These are phyloP conservation scores for Ridgeia piscesae DNA, from an alignment of 1,140 invertebrate species.

Conservation along the genomic window DNA sequence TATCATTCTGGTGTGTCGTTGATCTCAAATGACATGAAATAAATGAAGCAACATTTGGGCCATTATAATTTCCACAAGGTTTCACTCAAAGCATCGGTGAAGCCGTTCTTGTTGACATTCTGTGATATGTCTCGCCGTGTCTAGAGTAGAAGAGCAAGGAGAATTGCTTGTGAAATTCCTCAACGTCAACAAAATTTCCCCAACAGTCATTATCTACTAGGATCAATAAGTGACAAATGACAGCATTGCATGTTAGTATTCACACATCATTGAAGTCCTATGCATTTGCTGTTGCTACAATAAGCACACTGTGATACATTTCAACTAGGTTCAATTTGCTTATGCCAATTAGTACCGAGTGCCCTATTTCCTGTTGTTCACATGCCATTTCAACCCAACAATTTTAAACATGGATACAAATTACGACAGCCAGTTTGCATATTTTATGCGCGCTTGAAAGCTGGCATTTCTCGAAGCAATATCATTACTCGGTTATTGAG, in stretches of 20 bases:
- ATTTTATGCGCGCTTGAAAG: not conserved
- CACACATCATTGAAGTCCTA: not conserved
- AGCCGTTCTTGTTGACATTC: too few relatives aligned
- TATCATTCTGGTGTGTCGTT: not conserved
- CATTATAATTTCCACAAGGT: too few relatives aligned
- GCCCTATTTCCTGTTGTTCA: not conserved
- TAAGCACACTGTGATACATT: not conserved
- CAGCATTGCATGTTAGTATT: not conserved
- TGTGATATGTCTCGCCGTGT: too few relatives aligned
- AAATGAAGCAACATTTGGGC: too few relatives aligned
- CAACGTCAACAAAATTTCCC: not conserved
- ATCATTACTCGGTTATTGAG: not conserved
- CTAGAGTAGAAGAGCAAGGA: not conserved
- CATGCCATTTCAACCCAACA: not conserved
- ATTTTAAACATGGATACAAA: not conserved
- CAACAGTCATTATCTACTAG: not conserved
- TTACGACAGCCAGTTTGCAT: not conserved
- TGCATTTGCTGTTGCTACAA: not conserved
- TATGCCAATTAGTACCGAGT: not conserved
- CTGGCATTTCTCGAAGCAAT: not conserved
- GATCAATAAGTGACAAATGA: not conserved
- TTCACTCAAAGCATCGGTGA: too few relatives aligned
- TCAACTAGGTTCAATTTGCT: not conserved
- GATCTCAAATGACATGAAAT: too few relatives aligned
- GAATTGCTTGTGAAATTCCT: not conserved